These are phyloP conservation scores for Amorpha juglandis DNA, from an alignment of 2,888 invertebrate genomes.

Conservation along the genomic window DNA sequence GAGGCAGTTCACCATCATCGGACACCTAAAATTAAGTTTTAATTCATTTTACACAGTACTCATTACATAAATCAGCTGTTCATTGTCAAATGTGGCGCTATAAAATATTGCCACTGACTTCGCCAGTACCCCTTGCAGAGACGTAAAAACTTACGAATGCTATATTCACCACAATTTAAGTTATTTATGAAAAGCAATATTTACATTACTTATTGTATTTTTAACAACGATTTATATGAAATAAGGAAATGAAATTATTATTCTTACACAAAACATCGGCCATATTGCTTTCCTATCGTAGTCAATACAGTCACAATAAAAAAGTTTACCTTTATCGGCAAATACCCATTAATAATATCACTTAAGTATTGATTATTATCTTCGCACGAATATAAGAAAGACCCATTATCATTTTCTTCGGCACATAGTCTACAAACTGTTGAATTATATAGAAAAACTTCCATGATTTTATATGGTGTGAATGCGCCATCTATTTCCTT, in stretches of 20 bases:
- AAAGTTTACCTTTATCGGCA: constrained; percentile 88
- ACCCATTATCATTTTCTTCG: constrained; percentile 88
- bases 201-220: neutral
- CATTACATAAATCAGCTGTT: constrained; percentile 34
- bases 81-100: constrained; percentile 31
- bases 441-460: constrained; percentile 86
- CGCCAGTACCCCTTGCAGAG: constrained; percentile 5
- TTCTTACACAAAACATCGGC: constrained; percentile 52
- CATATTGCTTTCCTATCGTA: constrained; percentile 65
- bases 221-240: neutral
- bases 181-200: neutral
- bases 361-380: constrained; percentile 86
- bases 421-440: constrained; percentile 90
- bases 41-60: neutral
- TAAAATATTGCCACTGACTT: neutral
- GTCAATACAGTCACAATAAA: constrained; percentile 77
- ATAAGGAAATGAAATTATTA: constrained; percentile 61
- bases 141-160: neutral
- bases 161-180: neutral
- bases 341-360: constrained; percentile 88
- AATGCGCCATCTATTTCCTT: constrained; percentile 76
- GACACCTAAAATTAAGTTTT: constrained; percentile 79
- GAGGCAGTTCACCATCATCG: constrained; percentile 88
- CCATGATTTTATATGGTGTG: constrained; percentile 60
- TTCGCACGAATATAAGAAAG: constrained; percentile 84